These are phyloP conservation scores for Pteria penguin DNA, from an alignment of 2,888 invertebrate species.

Conservation along the genomic window DNA sequence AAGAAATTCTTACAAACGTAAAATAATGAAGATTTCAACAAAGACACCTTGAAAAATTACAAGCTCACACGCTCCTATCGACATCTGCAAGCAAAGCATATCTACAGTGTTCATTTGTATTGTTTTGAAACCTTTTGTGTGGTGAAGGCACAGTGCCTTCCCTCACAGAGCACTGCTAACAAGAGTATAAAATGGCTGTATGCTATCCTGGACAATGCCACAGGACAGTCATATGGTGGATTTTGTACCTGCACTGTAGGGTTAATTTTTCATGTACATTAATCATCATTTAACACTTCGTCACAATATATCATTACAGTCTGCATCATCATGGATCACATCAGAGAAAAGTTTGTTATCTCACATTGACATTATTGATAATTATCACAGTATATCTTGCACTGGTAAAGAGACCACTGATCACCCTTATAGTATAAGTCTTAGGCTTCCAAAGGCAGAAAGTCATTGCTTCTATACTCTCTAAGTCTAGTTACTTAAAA, in stretches of 20 bases:
- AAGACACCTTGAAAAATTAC: constrained; percentile 7
- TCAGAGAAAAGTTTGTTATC: too few relatives aligned
- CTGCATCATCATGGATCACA: too few relatives aligned
- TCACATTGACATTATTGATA: too few relatives aligned
- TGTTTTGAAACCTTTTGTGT: constrained; percentile 17
- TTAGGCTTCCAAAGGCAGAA: too few relatives aligned
- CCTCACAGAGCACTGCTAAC: constrained; percentile 26
- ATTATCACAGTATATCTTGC: too few relatives aligned
- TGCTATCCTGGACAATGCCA: constrained; percentile 25
- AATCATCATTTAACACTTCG: neutral
- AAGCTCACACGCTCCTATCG: constrained; percentile 22
- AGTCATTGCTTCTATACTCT: too few relatives aligned
- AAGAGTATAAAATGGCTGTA: constrained; percentile 17
- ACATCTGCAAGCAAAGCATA: constrained; percentile 27
- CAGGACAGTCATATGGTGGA: constrained; percentile 35
- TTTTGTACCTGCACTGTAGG: constrained; percentile 38
- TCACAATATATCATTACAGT: too few relatives aligned
- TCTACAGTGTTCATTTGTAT: constrained; percentile 1
- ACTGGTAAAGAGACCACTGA: too few relatives aligned
- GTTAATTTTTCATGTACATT: constrained; percentile 11
- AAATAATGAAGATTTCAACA: neutral
- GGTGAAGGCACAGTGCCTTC: constrained; percentile 16
- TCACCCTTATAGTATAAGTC: too few relatives aligned
- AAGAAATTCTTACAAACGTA: constrained; percentile 18
- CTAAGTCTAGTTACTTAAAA: too few relatives aligned